Evolutionary conservation across 2,888 invertebrate species (phyloP), one percentile per base, ranked within the genome.

Genomic region (Zhengitettix transpicula): DNA sequence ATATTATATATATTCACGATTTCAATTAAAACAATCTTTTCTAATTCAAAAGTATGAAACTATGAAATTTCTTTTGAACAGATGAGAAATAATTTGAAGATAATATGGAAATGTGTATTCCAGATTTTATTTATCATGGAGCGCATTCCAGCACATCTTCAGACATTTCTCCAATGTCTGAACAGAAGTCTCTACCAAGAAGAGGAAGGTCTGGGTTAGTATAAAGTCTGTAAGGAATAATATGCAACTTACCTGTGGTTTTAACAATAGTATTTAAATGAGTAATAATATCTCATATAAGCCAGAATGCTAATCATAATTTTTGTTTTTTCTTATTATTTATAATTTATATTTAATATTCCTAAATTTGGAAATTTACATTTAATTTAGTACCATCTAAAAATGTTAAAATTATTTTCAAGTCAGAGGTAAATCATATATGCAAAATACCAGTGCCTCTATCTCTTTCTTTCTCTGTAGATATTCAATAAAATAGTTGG

Each of bases 161-260:
- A 71, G 85, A 85, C 76, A 80, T 85, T 71, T 85, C 85, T 67
- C 85, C 85, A 69, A 84, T 84, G 83, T 83, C 84, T 70, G 85
- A 85, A 72, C 84, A 85, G 74, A 85, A 85, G 73, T 85, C 84
- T 67, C 76, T 85, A 70, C 84, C 85, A 67, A 78, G 85, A 70
- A 79, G 84, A 72, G 81, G 80, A 73, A 80, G 82, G 72, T 81
- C 83, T 74, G 83, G 83, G 82, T 83, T 79, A 75, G 60, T 52
- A 12, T 17, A 40, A 58, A 40, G 8, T 52, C 11, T 58, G 15
- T 52, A 53, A 40, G 16, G 9, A 15, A 5, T 42, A 42, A 42
- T 53, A 11, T 3, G 15, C 17, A 53, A 17, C 17, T 53, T 53
- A 9, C 10, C 10, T 53, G n/a, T 16, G 14, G 15, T 14, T 53